Evolutionary conservation across 1,140 invertebrate species (phyloP), one percentile per base, ranked within the genome.

Genomic region (Drosophila takahashii): DNA sequence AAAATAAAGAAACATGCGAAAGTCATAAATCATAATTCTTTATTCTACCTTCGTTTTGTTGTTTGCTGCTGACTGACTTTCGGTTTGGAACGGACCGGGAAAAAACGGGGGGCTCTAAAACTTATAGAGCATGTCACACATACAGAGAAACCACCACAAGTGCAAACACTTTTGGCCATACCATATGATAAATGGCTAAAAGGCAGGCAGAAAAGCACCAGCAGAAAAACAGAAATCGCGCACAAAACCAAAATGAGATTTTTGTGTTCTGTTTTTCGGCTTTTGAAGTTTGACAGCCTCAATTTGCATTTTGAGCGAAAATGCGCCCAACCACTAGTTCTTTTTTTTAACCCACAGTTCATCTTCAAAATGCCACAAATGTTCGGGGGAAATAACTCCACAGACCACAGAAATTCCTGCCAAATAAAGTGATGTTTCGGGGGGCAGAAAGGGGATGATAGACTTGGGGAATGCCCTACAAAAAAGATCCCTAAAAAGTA

Each of bases 1-100:
- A 18, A 44, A 67, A 53, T 41, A 73, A 37, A 75, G 70, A 66
- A 79, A 80, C 79, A 89, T 89, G 73, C 84, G 73, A 89, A 84
- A 89, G 84, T 83, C 79, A 89, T 89, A 89, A 89, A 89, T 89
- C 83, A 87, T 87, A 87, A 79, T 87, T 83, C 70, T 83, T 77
- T 85, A 77, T 73, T 79, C 80, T 78, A 59, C 59, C 54, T 71
- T 58, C 42, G 51, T 60, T 66, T 59, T 71, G 48, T 53, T 58
- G 65, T 66, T 75, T 41, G 45, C 29, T 56, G 41, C 62, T 71
- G 53, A 74, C 67, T 67, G 67, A 72, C 79, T 84, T 85, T 85
- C 81, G 64, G 69, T 29, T 70, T 56, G 29, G 9, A 42, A 65
- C 65, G 52, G 60, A 59, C 52, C 41, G 10, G 37, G 11, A 29